Evolutionary conservation across 2,888 invertebrate genomes (phyloP).

Genomic region (Lymantria monacha): DNA sequence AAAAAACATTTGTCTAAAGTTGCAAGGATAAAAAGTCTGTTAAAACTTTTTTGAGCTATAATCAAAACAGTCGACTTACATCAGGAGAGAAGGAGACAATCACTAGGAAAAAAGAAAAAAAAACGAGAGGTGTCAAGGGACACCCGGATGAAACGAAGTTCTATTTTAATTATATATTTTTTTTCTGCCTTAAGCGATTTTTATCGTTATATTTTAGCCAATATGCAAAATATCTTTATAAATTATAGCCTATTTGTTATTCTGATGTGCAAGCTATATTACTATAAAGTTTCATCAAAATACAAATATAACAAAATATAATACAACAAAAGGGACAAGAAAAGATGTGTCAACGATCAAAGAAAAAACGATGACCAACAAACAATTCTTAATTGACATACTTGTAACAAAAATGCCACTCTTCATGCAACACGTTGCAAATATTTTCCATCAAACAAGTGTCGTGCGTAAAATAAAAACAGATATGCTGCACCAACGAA

Average conservation of each 20-base stretch:
- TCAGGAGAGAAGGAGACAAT: constrained; percentile 22
- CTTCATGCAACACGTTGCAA: not conserved
- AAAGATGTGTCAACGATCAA: not conserved
- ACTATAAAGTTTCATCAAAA: too few relatives aligned
- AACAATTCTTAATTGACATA: not conserved
- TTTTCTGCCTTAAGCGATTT: too few relatives aligned
- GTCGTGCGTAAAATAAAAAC: not conserved
- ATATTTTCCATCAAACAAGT: not conserved
- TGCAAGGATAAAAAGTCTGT: too few relatives aligned
- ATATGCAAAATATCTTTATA: too few relatives aligned
- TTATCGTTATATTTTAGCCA: too few relatives aligned
- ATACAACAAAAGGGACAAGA: not conserved
- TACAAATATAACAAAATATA: not conserved
- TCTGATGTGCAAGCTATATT: too few relatives aligned
- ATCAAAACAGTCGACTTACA: constrained; percentile 14
- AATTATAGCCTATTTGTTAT: too few relatives aligned
- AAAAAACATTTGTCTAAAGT: too few relatives aligned
- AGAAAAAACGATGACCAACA: not conserved
- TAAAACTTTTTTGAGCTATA: constrained; percentile 10
- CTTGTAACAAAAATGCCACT: not conserved
- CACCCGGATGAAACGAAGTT: constrained; percentile 4
- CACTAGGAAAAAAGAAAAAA: constrained; percentile 11
- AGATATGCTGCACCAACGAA: too few relatives aligned
- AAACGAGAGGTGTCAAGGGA: constrained; percentile 14
- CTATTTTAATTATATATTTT: too few relatives aligned